phyloP scores from a whole-genome alignment of 2,797 vertebrate genomes.

The Pseudochirops cupreus region DNA sequence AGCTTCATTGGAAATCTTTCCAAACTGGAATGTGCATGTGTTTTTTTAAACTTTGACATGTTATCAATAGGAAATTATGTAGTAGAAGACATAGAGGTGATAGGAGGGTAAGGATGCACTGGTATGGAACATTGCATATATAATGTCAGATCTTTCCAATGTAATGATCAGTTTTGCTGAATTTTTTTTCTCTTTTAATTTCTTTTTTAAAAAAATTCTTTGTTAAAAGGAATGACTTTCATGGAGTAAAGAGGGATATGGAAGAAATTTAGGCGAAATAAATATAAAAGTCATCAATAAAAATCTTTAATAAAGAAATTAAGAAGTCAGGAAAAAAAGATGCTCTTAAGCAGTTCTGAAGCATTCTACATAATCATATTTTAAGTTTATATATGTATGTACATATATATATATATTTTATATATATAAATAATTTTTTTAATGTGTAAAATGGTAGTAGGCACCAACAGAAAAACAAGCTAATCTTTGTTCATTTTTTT shows the following conservation, averaged over 20 bases:
- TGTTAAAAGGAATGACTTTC: background rate
- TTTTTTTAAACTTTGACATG: no score
- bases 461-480: background rate
- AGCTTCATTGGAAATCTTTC: background rate
- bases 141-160: background rate
- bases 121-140: background rate
- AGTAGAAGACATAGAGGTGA: background rate
- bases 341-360: background rate
- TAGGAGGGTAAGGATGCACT: background rate
- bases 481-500: constrained; percentile 5
- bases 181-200: background rate
- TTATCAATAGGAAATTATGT: background rate
- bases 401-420: no score
- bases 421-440: no score
- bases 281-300: background rate
- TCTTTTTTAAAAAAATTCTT: background rate
- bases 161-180: background rate
- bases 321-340: background rate
- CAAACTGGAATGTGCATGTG: fast-evolving
- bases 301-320: background rate
- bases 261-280: background rate
- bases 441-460: fast-evolving
- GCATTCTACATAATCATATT: background rate
- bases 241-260: background rate
- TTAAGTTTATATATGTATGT: no score